A percentile compares a stretch with the other conserved stretches of the same genome.
phyloP scores from a whole-genome alignment of 2,888 invertebrate species.

The Aricia artaxerxes region DNA sequence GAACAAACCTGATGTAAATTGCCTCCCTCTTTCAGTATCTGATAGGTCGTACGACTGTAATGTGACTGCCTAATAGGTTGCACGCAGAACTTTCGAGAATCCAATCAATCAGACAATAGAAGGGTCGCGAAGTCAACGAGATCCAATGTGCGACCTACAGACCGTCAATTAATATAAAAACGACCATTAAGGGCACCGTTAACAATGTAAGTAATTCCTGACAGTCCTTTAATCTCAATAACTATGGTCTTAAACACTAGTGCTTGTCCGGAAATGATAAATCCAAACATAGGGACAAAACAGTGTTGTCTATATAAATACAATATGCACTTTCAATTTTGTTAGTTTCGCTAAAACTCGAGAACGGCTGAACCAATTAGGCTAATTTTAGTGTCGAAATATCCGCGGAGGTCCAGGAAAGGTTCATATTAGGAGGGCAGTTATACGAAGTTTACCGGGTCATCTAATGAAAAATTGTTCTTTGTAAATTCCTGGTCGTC shows the following conservation, averaged over 20 bases:
- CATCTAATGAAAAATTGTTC: background rate
- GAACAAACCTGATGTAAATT: background rate
- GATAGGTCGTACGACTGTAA: background rate
- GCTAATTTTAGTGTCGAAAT: no score
- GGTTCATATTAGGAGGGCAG: no score
- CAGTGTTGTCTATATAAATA: background rate
- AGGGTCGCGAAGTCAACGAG: slow-evolving; percentile 57
- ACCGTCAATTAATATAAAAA: slow-evolving; percentile 21
- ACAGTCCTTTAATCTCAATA: background rate
- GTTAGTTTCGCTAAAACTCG: no score
- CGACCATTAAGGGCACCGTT: background rate
- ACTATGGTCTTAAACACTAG: background rate
- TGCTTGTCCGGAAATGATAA: background rate
- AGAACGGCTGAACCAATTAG: no score
- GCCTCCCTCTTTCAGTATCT: background rate
- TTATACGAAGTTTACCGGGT: no score
- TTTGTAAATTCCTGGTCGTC: background rate
- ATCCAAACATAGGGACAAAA: background rate
- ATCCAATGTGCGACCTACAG: slow-evolving; percentile 45
- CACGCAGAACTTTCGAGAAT: slow-evolving; percentile 57
- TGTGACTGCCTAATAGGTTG: slow-evolving; percentile 30
- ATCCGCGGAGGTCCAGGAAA: no score
- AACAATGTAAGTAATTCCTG: background rate
- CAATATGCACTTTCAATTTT: no score
- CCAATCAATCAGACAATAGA: slow-evolving; percentile 48